Percentiles rank a stretch among this genome's conserved stretches.
Evolutionary conservation across 2,797 vertebrate species (phyloP).

Genomic region (Zalophus californianus): DNA sequence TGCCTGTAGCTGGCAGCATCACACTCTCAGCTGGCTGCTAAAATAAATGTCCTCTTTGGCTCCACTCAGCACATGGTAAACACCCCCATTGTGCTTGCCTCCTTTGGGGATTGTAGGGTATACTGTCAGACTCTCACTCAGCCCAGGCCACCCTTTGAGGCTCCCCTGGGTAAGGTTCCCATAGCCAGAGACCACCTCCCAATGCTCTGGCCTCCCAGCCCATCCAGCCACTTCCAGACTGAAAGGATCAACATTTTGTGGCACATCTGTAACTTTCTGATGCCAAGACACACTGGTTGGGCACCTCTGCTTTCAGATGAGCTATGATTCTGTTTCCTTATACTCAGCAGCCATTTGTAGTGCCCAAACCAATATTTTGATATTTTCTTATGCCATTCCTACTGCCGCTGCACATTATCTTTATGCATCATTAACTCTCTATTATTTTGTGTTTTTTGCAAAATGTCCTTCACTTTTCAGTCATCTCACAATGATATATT

Average conservation of each 20-base stretch:
- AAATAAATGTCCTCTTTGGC: background rate
- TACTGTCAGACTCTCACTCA: background rate
- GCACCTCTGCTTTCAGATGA: conserved; percentile 24
- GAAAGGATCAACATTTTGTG: background rate
- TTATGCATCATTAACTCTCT: background rate
- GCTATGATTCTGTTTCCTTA: background rate
- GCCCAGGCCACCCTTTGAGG: background rate
- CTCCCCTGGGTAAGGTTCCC: background rate
- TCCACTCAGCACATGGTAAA: background rate
- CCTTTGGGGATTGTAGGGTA: background rate
- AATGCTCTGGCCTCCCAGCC: background rate
- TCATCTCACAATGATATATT: background rate
- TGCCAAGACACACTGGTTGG: background rate
- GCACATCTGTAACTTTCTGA: background rate
- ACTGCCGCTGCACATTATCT: background rate
- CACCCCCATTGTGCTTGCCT: conserved; percentile 7
- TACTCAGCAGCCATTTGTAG: background rate
- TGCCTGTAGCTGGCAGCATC: background rate
- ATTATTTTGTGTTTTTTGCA: background rate
- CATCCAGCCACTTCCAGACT: background rate
- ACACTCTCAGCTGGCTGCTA: background rate
- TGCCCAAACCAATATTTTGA: background rate
- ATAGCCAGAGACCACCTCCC: background rate
- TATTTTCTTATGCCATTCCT: background rate
- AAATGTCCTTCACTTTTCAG: conserved; percentile 32